phyloP scores from a whole-genome alignment of 2,113 vertebrate genomes.

The Odocoileus virginianus region DNA sequence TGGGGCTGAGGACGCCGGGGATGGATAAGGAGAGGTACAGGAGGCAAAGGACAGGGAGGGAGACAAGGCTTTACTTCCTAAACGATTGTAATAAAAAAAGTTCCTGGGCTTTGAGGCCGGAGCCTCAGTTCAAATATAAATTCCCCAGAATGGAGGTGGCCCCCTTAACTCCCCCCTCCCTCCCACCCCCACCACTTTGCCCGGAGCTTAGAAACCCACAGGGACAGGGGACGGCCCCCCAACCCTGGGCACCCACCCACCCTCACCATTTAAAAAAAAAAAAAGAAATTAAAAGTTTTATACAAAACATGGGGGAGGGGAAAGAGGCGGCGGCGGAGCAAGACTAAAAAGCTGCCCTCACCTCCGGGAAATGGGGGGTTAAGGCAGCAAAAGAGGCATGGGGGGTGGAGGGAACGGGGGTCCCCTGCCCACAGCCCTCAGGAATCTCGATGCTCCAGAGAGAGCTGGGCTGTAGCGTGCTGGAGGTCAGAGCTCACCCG shows the following conservation, averaged over 20 bases:
- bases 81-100: slow-evolving; percentile 69
- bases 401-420: not conserved
- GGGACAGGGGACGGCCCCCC: slow-evolving; percentile 22
- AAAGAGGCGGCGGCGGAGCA: not conserved
- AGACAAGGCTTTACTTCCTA: slow-evolving; percentile 74
- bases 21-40: not conserved
- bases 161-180: slow-evolving; percentile 30
- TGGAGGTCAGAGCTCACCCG: slow-evolving; percentile 90
- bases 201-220: slow-evolving; percentile 56
- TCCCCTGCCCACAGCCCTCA: slow-evolving; percentile 70
- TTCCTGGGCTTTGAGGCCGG: slow-evolving; percentile 67
- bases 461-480: slow-evolving; percentile 91
- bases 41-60: slow-evolving; percentile 51
- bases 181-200: slow-evolving; percentile 25
- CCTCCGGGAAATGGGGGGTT: slow-evolving; percentile 54
- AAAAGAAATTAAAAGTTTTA: slow-evolving; percentile 59
- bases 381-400: slow-evolving; percentile 73
- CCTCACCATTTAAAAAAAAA: slow-evolving; percentile 56
- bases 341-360: slow-evolving; percentile 51
- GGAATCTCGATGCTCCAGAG: slow-evolving; percentile 88
- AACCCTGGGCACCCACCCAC: slow-evolving; percentile 62
- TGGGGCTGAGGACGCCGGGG: not conserved
- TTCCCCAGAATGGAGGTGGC: slow-evolving; percentile 57
- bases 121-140: slow-evolving; percentile 70
- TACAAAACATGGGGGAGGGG: slow-evolving; percentile 55